Base-by-base conservation (phyloP, 2,888 invertebrate species). In the Lepidocyrtoides sp. region DNA sequence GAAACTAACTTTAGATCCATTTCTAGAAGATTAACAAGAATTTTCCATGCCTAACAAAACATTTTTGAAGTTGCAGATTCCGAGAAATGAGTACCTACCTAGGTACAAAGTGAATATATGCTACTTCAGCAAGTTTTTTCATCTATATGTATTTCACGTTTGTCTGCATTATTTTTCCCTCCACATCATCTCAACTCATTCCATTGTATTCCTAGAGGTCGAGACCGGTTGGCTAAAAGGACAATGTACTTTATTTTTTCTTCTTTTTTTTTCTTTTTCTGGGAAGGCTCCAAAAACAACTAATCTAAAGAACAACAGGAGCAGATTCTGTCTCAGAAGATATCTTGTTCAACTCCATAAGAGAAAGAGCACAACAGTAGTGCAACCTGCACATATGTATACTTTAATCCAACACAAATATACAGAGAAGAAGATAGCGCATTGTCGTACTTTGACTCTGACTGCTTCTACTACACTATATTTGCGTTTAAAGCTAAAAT, bases 281-380 rank as follows among this genome's bases (percentile, higher is more conserved):
- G 87, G 88, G 81, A 32, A 81, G 36, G 54, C 69, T 88, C 66
- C 66, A 88, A 79, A 20, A 88, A 36, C 54, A 69, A 60, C 88
- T 81, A 88, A 87, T 87, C 87, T 79, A 60, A 69, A 4, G 36
- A 69, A 69, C 41, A 36, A 69, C 60, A 86, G 44, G 23, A 23
- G 57, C 84, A 85, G 72, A 7, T 12, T 66, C 32, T 20, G 66
- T 32, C 66, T 66, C 23, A 60, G 26, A 60, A 72, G 63, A 41
- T 69, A 54, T 84, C 66, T 85, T 75, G 85, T 85, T 85, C 75
- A 23, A 41, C 8, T 20, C 3, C 26, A 8, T 7, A 66, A 32
- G 8, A 5, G 23, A n/a, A n/a, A n/a, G n/a, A n/a, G n/a, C n/a
- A n/a, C n/a, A n/a, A n/a, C n/a, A n/a, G n/a, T n/a, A n/a, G n/a